Percentiles rank a stretch among this genome's conserved stretches.
Conservation (phyloP, 2,888 invertebrate genomes). For the Mystacides longicornis region DNA sequence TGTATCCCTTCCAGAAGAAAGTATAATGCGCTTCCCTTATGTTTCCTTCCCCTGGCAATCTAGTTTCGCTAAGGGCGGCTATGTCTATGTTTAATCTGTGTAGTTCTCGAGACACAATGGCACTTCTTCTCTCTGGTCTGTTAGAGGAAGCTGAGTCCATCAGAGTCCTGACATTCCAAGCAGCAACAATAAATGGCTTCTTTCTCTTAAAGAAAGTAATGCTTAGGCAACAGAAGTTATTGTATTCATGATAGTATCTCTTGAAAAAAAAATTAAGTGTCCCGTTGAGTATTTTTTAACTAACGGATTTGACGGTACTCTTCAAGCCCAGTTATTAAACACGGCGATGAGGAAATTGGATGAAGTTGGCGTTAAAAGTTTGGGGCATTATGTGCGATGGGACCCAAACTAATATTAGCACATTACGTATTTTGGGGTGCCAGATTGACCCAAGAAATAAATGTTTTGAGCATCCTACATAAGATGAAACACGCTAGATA, state of each 20-base stretch:
- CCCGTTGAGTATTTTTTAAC: background rate
- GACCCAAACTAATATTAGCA: background rate
- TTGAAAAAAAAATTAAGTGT: background rate
- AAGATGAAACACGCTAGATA: background rate
- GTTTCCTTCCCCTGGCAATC: no score
- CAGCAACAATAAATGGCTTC: no score
- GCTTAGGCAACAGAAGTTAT: background rate
- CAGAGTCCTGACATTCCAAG: no score
- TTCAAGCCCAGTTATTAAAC: background rate
- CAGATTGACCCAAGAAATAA: background rate
- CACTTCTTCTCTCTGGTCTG: no score
- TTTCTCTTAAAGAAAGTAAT: no score
- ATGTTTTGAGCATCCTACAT: background rate
- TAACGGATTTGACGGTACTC: background rate
- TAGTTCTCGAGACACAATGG: no score
- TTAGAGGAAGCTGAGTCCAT: no score
- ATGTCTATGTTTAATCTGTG: no score
- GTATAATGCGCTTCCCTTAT: no score
- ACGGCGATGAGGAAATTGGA: background rate
- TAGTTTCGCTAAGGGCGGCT: no score
- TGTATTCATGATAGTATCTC: background rate
- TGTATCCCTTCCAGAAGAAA: no score
- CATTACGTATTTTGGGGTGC: background rate
- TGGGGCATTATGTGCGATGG: background rate
- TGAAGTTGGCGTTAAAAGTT: background rate